Conservation (phyloP, 2,113 vertebrate genomes). For the Bos javanicus region DNA sequence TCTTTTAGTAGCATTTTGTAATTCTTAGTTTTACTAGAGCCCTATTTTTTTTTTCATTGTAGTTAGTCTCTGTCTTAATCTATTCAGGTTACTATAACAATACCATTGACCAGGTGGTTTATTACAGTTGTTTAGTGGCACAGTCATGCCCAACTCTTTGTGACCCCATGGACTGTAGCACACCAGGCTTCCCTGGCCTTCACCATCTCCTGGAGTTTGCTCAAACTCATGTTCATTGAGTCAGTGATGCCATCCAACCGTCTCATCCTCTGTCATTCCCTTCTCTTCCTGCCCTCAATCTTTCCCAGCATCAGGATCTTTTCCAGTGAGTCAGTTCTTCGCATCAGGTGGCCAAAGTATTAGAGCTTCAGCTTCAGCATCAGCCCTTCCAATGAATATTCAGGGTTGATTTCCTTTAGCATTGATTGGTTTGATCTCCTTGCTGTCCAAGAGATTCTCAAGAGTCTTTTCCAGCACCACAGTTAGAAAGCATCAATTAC, state of each 20-base stretch:
- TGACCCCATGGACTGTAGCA: neutral
- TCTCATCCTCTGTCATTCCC: neutral
- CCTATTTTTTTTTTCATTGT: neutral
- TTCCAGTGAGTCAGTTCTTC: neutral
- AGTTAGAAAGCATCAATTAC: neutral
- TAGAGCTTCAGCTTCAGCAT: neutral
- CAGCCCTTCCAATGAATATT: neutral
- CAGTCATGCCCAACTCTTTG: neutral
- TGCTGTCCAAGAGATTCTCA: neutral
- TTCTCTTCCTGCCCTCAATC: neutral
- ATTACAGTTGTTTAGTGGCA: fast-evolving
- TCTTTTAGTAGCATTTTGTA: neutral
- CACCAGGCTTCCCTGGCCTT: neutral
- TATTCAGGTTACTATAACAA: neutral
- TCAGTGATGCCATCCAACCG: neutral
- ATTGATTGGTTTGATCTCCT: neutral
- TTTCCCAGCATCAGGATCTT: neutral
- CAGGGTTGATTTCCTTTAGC: neutral
- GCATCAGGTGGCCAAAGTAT: neutral
- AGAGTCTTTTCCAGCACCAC: neutral
- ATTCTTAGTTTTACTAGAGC: neutral
- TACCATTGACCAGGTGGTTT: neutral
- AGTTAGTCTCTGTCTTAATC: neutral
- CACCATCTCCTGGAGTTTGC: neutral
- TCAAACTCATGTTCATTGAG: neutral